Conservation (phyloP, 2,113 vertebrate species). For the Perognathus longimembris region DNA sequence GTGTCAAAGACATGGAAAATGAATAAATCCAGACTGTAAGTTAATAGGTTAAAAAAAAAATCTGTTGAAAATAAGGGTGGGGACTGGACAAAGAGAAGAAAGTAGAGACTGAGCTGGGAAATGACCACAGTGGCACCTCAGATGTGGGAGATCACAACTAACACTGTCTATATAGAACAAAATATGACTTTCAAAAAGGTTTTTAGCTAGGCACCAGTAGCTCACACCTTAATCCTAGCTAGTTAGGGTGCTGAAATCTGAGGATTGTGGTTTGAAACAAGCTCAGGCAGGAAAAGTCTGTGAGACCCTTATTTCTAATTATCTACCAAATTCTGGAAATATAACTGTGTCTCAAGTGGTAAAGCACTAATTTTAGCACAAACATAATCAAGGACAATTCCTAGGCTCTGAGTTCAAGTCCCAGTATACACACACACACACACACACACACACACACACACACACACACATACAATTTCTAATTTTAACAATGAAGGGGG, state of each 20-base stretch:
- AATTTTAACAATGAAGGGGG: not conserved
- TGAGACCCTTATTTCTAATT: no score
- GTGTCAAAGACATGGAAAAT: not conserved
- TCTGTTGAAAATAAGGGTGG: not conserved
- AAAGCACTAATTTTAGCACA: not conserved
- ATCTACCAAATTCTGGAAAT: no score
- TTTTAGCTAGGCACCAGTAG: no score
- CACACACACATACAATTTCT: not conserved
- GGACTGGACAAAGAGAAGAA: fast-evolving
- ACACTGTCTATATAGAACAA: not conserved
- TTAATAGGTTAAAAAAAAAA: not conserved
- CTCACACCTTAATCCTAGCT: no score
- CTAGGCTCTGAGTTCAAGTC: no score
- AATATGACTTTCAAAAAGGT: not conserved
- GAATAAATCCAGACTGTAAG: not conserved
- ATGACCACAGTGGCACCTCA: fast-evolving
- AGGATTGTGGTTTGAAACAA: no score
- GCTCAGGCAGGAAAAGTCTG: no score
- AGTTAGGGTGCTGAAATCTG: no score
- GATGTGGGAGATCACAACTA: not conserved
- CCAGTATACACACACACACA: not conserved
- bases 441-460: not conserved
- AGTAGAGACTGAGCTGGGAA: not conserved
- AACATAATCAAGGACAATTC: no score
- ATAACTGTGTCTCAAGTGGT: not conserved